These are phyloP conservation scores for Dioctria rufipes DNA, from an alignment of 2,888 invertebrate species.

Conservation along the genomic window DNA sequence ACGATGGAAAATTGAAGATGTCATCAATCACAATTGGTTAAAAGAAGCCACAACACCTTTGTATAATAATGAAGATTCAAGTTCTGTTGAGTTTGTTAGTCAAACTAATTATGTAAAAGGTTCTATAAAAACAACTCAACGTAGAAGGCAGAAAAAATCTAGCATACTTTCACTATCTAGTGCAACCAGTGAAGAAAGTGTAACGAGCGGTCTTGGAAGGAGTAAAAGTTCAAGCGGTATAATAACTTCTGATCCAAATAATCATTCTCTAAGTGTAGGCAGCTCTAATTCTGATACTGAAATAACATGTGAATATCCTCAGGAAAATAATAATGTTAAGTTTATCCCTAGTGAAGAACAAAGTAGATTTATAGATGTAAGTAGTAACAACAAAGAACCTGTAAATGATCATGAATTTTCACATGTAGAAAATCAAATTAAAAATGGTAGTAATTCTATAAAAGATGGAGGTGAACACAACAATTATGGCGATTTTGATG, in stretches of 20 bases:
- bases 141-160: conserved; percentile 76
- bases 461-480: conserved; percentile 5
- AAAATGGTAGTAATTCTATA: background rate
- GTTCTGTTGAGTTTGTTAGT: conserved; percentile 42
- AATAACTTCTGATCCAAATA: conserved; percentile 59
- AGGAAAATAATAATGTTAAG: conserved; percentile 52
- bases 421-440: conserved; percentile 16
- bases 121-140: conserved; percentile 72
- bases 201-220: conserved; percentile 64
- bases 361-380: conserved; percentile 29
- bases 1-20: conserved; percentile 64
- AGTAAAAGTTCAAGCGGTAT: conserved; percentile 65
- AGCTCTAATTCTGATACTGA: conserved; percentile 52
- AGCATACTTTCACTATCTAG: conserved; percentile 61
- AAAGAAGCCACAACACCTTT: conserved; percentile 49
- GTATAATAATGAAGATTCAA: conserved; percentile 36
- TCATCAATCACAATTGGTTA: conserved; percentile 79
- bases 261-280: conserved; percentile 58
- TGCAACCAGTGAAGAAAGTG: conserved; percentile 62
- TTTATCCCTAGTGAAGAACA: conserved; percentile 48
- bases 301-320: conserved; percentile 37
- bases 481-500: background rate
- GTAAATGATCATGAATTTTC: conserved; percentile 19
- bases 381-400: conserved; percentile 28
- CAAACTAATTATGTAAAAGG: conserved; percentile 17